Evolutionary conservation across 2,113 vertebrate genomes (phyloP).

Genomic region (Heteronetta atricapilla): DNA sequence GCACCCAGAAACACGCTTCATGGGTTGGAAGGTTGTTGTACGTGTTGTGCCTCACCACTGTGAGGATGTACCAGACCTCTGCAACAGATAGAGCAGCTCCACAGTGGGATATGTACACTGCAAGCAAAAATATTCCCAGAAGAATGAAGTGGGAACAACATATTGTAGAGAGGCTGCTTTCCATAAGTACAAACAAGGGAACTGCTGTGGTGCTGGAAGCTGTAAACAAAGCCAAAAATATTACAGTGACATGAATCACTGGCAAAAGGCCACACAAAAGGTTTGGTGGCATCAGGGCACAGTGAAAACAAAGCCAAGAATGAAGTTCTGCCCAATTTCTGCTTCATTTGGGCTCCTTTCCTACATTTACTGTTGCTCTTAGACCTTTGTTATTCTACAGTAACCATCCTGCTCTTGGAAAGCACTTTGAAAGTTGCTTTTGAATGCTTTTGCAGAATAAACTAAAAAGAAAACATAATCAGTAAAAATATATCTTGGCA

Average conservation of each 20-base stretch:
- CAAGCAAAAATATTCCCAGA: neutral
- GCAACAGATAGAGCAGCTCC: neutral
- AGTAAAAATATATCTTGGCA: slow-evolving; percentile 37
- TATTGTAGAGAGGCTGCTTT: neutral
- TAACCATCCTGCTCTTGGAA: neutral
- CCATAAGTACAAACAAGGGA: neutral
- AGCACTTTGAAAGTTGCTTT: neutral
- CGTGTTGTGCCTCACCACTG: neutral
- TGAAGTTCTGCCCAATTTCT: neutral
- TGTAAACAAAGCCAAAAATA: neutral
- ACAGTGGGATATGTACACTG: rapidly evolving
- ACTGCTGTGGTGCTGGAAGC: neutral
- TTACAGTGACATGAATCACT: neutral
- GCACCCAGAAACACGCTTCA: rapidly evolving
- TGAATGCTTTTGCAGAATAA: neutral
- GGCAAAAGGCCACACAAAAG: neutral
- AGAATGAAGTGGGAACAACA: neutral
- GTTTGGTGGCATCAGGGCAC: neutral
- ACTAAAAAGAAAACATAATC: neutral
- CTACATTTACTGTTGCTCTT: neutral
- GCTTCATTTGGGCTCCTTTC: neutral
- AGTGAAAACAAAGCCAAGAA: neutral
- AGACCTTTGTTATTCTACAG: neutral
- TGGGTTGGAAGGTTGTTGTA: neutral
- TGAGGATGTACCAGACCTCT: neutral